Percentiles rank a stretch among this genome's conserved stretches.
These are phyloP conservation scores for Prunella strophiata DNA, from an alignment of 2,797 vertebrate species.

Conservation along the genomic window DNA sequence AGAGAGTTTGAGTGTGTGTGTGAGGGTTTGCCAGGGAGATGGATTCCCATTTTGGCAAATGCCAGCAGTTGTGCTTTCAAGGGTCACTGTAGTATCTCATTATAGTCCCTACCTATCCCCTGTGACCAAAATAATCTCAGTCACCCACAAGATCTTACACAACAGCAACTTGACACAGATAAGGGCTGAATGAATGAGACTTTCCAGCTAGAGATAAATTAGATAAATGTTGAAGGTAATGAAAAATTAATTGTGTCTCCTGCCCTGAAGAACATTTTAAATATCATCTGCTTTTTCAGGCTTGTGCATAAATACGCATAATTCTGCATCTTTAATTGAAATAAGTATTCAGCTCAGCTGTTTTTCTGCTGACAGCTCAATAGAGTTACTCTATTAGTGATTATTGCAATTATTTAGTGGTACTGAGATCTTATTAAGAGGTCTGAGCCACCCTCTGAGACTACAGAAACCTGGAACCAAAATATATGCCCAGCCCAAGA, in stretches of 20 bases:
- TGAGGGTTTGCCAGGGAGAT: neutral
- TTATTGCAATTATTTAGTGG: neutral
- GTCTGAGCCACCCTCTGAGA: neutral
- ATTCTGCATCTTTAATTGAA: slow-evolving; percentile 36
- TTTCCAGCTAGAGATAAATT: neutral
- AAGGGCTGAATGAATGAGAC: neutral
- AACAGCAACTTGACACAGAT: neutral
- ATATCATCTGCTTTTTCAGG: slow-evolving; percentile 12
- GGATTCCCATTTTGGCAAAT: neutral
- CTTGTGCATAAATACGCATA: neutral
- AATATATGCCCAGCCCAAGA: neutral
- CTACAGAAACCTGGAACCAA: neutral
- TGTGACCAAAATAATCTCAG: neutral
- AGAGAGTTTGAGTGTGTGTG: neutral
- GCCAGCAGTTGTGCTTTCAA: neutral
- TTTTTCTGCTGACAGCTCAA: neutral
- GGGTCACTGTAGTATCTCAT: neutral
- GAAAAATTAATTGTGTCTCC: slow-evolving; percentile 26
- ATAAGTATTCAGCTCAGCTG: neutral
- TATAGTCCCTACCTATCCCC: neutral
- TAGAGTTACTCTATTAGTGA: neutral
- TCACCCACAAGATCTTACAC: neutral
- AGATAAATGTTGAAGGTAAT: slow-evolving; percentile 13
- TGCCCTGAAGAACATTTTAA: neutral
- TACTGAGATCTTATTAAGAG: neutral